A percentile compares a stretch with the other conserved stretches of the same genome.
Conservation (phyloP, 2,113 vertebrate species). For the Xerus inauris region DNA sequence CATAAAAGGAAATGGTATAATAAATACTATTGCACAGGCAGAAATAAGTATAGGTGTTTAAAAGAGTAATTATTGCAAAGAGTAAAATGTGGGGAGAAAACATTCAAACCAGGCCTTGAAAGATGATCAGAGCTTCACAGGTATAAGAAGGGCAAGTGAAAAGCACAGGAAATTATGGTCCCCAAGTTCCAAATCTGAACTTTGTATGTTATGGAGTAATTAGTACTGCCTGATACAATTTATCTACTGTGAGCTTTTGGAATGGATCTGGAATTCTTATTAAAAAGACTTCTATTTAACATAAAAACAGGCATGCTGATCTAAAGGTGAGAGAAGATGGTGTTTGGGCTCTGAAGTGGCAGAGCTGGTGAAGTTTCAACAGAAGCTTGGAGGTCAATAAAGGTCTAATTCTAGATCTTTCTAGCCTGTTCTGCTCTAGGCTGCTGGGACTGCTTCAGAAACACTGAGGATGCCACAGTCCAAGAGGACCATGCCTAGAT, state of each 20-base stretch:
- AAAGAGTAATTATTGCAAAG: neutral
- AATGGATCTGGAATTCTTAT: neutral
- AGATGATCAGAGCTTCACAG: neutral
- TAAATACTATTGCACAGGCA: neutral
- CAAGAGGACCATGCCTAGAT: neutral
- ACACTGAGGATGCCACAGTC: neutral
- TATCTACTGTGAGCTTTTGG: neutral
- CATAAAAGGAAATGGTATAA: neutral
- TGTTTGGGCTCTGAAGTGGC: neutral
- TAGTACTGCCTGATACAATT: neutral
- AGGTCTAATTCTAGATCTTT: neutral
- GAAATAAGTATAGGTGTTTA: neutral
- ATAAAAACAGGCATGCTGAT: neutral
- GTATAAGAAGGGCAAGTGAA: neutral
- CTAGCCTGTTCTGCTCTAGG: no score
- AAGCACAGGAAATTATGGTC: neutral
- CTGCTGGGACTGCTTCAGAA: neutral
- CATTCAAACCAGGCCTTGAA: neutral
- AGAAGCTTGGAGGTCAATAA: neutral
- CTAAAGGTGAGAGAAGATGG: neutral
- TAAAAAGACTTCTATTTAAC: neutral
- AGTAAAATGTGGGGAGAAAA: neutral
- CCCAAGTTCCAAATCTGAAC: neutral
- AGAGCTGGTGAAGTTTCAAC: neutral
- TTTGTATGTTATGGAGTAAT: neutral